Base-by-base conservation (phyloP, 2,888 invertebrate species). In the Copidosoma aretas region DNA sequence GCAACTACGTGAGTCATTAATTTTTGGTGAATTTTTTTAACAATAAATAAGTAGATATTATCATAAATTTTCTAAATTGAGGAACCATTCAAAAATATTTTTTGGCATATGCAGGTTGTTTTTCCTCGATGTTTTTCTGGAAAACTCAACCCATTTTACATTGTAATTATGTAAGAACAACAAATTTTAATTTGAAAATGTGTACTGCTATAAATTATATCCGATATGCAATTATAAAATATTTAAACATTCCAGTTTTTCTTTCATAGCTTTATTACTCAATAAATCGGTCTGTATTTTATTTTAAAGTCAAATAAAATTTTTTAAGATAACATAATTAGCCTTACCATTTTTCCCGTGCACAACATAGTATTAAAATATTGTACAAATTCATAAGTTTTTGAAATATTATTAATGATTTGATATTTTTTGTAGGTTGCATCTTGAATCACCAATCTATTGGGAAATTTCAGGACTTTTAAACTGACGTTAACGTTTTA, bases 261-360 rank as follows among this genome's bases (percentile, higher is more conserved):
- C 74, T 77, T 74, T 74, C 76, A 54, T 25, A 24, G 2, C n/a
- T 76, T 77, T 77, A 79, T 80, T 80, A 82, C 12, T 82, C 79
- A 82, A 82, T 79, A 81, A 78, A 79, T 78, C 78, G 79, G 43
- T 46, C 80, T 83, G 82, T 82, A 83, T 78, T 81, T 78, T 77
- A 81, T 81, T 82, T 82, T 25, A 52, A 80, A 81, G 80, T 80
- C 79, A 81, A 83, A 83, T 82, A 83, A 82, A 82, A 79, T 80
- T 80, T 81, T 80, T 79, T 80, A 82, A 82, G 80, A 79, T 79
- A 82, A 32, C 32, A 5, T 32, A 32, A 32, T 32, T 32, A 32
- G 32, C 8, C 4, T 32, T 32, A 5, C 8, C 8, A 15, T 12
- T 15, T 46, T 46, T 46, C 3, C 12, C 17, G 12, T 46, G 1